A percentile compares a stretch with the other conserved stretches of the same genome.
phyloP scores from a whole-genome alignment of 2,888 invertebrate species.

The Morpho deidamia region DNA sequence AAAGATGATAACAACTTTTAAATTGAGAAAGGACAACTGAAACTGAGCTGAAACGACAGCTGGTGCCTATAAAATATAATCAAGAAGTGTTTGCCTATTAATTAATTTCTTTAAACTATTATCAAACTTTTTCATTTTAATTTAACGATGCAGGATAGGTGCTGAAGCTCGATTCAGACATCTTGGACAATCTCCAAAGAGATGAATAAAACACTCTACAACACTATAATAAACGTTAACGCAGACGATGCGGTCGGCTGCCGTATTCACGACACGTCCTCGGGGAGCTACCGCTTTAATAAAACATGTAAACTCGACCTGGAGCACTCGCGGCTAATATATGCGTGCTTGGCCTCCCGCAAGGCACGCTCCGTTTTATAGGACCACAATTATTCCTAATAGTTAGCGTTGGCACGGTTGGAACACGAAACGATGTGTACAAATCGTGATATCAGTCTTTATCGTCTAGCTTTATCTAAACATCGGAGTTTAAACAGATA shows the following conservation, averaged over 20 bases:
- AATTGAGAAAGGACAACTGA: no score
- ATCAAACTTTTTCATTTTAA: no score
- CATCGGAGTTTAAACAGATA: slow-evolving; percentile 2
- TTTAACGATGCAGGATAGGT: no score
- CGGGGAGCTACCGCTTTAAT: slow-evolving; percentile 22
- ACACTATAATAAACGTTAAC: slow-evolving; percentile 4
- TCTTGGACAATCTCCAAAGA: not conserved
- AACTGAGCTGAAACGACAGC: no score
- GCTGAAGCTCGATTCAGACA: not conserved
- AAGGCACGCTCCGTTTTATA: slow-evolving; percentile 21
- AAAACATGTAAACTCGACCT: slow-evolving; percentile 26
- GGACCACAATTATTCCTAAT: slow-evolving; percentile 25
- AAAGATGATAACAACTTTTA: no score
- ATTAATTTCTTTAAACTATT: no score
- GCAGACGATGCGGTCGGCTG: not conserved
- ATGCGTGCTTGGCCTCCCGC: slow-evolving; percentile 24
- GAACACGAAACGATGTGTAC: not conserved
- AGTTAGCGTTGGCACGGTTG: not conserved
- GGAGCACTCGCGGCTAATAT: slow-evolving; percentile 19
- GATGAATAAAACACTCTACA: no score
- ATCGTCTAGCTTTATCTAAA: not conserved
- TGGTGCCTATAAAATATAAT: no score
- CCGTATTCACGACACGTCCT: slow-evolving; percentile 24
- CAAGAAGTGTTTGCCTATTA: no score
- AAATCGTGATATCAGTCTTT: not conserved